Evolutionary conservation across 1,140 invertebrate species (phyloP).

Genomic region (Hormaphis cornu): DNA sequence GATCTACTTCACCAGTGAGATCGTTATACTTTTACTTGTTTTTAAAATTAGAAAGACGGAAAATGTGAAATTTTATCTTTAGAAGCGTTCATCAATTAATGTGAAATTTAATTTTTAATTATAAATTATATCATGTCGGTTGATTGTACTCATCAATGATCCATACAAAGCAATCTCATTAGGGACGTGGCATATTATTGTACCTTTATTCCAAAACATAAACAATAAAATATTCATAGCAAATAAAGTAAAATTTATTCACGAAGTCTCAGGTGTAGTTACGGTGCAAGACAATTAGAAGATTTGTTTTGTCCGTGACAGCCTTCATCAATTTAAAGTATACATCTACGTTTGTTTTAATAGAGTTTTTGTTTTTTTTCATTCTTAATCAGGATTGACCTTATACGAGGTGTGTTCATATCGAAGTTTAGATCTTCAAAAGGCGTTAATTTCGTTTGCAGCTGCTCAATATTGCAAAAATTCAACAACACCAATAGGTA

Average conservation of each 20-base stretch:
- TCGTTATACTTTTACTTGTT: too few species aligned
- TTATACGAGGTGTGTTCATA: conserved; percentile 38
- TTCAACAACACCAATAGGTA: not conserved
- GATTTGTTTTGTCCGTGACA: not conserved
- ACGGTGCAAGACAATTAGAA: not conserved
- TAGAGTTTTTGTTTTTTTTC: not conserved
- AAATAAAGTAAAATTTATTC: not conserved
- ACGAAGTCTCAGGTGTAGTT: not conserved
- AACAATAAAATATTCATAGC: too few species aligned
- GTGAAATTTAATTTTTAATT: too few species aligned
- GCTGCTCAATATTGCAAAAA: conserved; percentile 36
- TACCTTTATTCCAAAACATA: too few species aligned
- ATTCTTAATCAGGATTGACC: conserved; percentile 34
- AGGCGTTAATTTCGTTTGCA: conserved; percentile 35
- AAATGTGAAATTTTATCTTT: too few species aligned
- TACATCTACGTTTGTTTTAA: not conserved
- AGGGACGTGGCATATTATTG: too few species aligned
- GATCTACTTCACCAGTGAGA: too few species aligned
- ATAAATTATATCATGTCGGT: too few species aligned
- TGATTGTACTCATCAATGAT: too few species aligned
- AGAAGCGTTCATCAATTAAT: too few species aligned
- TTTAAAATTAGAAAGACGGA: too few species aligned
- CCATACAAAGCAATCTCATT: too few species aligned
- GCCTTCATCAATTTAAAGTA: not conserved
- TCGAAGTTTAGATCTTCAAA: conserved; percentile 33